Evolutionary conservation across 2,113 vertebrate genomes (phyloP).

Genomic region (Ictalurus punctatus): DNA sequence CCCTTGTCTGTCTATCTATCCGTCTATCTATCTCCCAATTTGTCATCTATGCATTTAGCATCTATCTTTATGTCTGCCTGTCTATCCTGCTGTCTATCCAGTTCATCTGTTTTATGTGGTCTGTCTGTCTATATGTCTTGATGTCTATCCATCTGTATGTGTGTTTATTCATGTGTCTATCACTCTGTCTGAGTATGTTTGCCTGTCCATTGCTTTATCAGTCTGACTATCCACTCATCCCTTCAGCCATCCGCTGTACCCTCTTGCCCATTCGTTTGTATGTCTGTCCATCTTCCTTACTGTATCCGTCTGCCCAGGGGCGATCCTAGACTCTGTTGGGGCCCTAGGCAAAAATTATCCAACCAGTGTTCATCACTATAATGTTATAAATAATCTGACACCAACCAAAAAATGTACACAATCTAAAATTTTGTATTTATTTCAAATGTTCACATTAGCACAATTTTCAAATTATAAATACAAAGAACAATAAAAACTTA

Average conservation of each 20-base stretch:
- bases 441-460: too few relatives aligned
- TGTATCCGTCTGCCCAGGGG: background rate
- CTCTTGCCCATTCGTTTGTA: background rate
- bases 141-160: background rate
- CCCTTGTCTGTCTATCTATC: background rate
- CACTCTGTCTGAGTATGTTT: background rate
- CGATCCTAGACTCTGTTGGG: too few relatives aligned
- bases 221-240: background rate
- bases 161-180: background rate
- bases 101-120: background rate
- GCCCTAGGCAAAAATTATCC: too few relatives aligned
- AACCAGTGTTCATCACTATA: too few relatives aligned
- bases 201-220: background rate
- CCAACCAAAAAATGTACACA: too few relatives aligned
- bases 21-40: background rate
- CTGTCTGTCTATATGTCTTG: background rate
- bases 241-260: background rate
- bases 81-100: background rate
- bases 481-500: too few relatives aligned
- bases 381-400: too few relatives aligned
- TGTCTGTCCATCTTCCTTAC: background rate
- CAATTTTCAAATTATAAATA: too few relatives aligned
- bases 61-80: background rate
- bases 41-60: background rate
- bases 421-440: too few relatives aligned